These are phyloP conservation scores for Megaustenia siamemsis DNA, from an alignment of 2,888 invertebrate species.

Conservation along the genomic window DNA sequence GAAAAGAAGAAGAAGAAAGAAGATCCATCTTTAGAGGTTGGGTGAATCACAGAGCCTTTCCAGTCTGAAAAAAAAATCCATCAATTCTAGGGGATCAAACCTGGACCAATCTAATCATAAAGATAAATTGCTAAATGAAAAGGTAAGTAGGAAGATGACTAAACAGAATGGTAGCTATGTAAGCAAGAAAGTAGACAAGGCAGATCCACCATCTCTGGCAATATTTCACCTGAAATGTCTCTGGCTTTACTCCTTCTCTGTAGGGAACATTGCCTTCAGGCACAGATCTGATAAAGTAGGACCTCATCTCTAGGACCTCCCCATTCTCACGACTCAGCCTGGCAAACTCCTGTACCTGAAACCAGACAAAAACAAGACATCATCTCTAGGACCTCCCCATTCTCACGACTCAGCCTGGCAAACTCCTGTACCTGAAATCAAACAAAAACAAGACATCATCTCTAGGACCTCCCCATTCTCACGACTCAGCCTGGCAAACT, in stretches of 20 bases:
- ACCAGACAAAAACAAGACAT: neutral
- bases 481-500: slow-evolving; percentile 43
- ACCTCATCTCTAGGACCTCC: slow-evolving; percentile 63
- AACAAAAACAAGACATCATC: slow-evolving; percentile 71
- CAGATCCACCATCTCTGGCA: neutral
- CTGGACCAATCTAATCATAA: too few relatives aligned
- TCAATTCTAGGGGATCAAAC: too few relatives aligned
- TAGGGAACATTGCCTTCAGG: slow-evolving; percentile 81
- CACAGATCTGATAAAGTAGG: slow-evolving; percentile 69
- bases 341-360: slow-evolving; percentile 54
- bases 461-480: slow-evolving; percentile 56
- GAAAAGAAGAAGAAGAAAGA: too few relatives aligned
- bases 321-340: slow-evolving; percentile 40
- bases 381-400: slow-evolving; percentile 59
- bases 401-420: slow-evolving; percentile 44
- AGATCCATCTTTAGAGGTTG: too few relatives aligned
- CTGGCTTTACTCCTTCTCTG: slow-evolving; percentile 90
- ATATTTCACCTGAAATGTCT: slow-evolving; percentile 84
- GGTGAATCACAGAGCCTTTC: too few relatives aligned
- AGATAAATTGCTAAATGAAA: neutral
- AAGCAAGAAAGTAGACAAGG: neutral
- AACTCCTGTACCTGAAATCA: slow-evolving; percentile 51
- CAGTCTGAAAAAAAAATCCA: too few relatives aligned
- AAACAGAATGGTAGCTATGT: neutral
- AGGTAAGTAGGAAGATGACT: neutral